Evolutionary conservation across 1,140 invertebrate genomes (phyloP).

Genomic region (Artemia franciscana): DNA sequence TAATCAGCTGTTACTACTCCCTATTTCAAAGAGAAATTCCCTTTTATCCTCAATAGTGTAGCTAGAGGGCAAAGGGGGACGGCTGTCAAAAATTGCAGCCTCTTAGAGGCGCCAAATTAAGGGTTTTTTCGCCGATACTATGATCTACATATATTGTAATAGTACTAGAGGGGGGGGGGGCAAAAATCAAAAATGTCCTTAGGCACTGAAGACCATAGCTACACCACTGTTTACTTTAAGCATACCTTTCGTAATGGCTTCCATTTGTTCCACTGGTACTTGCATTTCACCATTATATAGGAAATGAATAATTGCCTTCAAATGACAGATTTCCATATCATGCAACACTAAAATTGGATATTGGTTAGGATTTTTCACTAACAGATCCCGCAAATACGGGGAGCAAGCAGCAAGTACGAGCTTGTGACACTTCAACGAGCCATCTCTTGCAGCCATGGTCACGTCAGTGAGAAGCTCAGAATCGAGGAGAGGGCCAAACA

Average conservation of each 20-base stretch:
- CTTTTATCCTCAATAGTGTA: no score
- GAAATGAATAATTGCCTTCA: constrained; percentile 10
- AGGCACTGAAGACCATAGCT: constrained; percentile 50
- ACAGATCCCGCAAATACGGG: constrained; percentile 21
- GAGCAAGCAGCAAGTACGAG: constrained; percentile 22
- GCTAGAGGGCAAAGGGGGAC: no score
- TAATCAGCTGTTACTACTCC: no score
- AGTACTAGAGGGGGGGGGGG: no score
- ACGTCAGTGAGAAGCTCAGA: constrained; percentile 20
- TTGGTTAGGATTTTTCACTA: constrained; percentile 18
- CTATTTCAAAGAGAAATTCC: no score
- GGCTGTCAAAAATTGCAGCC: no score
- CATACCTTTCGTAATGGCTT: constrained; percentile 6
- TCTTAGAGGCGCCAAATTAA: no score
- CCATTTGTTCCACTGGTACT: constrained; percentile 10
- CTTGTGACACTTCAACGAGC: constrained; percentile 22
- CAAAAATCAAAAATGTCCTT: constrained; percentile 33
- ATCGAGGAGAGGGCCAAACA: constrained; percentile 19
- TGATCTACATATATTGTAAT: no score
- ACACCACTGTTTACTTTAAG: no score
- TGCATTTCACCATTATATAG: constrained; percentile 12
- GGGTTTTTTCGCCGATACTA: no score
- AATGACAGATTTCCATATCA: constrained; percentile 9
- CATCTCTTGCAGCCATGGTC: constrained; percentile 21
- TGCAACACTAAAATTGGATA: constrained; percentile 18